These are phyloP conservation scores for Bryconaethiops microstoma DNA, from an alignment of 2,797 vertebrate genomes.

Conservation along the genomic window DNA sequence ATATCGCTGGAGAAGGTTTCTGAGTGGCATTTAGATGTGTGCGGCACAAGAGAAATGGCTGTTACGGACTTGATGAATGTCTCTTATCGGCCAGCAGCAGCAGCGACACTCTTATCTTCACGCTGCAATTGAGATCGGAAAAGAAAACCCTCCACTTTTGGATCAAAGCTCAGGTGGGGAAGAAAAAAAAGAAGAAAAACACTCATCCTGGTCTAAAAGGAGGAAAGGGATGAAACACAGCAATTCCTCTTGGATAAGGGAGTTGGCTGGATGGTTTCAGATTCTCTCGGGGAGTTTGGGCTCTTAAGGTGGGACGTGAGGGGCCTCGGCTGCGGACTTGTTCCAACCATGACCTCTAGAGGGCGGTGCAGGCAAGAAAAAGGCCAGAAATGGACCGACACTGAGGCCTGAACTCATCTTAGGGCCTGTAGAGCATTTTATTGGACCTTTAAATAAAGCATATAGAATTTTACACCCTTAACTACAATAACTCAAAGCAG, in stretches of 20 bases:
- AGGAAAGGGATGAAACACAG: slow-evolving; percentile 29
- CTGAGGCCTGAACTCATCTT: too few relatives aligned
- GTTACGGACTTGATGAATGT: not conserved
- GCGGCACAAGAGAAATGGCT: not conserved
- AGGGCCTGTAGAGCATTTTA: too few relatives aligned
- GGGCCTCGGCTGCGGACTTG: not conserved
- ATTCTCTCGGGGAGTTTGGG: not conserved
- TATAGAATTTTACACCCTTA: too few relatives aligned
- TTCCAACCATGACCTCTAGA: slow-evolving; percentile 44
- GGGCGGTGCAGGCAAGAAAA: slow-evolving; percentile 54
- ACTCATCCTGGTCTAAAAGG: slow-evolving; percentile 6
- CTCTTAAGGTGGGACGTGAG: not conserved
- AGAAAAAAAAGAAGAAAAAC: not conserved
- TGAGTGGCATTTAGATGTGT: slow-evolving; percentile 9
- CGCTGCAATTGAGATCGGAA: slow-evolving; percentile 18
- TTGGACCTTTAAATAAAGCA: too few relatives aligned
- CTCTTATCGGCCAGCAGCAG: slow-evolving; percentile 51
- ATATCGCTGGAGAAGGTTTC: not conserved
- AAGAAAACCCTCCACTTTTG: slow-evolving; percentile 11
- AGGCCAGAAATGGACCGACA: not conserved
- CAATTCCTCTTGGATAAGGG: slow-evolving; percentile 31
- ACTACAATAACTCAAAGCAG: too few relatives aligned
- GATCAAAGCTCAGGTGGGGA: slow-evolving; percentile 40
- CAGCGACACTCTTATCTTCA: slow-evolving; percentile 35
- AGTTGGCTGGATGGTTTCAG: slow-evolving; percentile 17